A percentile compares a stretch with the other conserved stretches of the same genome.
Evolutionary conservation across 2,888 invertebrate genomes (phyloP).

Genomic region (Sphinx pinastri): DNA sequence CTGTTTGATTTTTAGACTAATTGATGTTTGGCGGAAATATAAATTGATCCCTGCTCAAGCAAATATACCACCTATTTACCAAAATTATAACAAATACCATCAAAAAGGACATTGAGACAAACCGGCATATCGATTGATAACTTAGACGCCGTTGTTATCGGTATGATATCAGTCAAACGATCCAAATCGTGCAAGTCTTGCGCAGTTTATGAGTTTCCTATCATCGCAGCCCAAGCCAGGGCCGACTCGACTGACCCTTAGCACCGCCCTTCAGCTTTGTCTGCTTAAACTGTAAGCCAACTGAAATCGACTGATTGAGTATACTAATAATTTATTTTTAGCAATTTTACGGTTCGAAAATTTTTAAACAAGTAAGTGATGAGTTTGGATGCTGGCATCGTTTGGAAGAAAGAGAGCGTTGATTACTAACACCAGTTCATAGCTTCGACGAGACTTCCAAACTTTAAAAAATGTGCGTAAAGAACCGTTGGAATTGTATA

Average conservation of each 20-base stretch:
- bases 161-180: neutral
- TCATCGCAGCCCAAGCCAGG: neutral
- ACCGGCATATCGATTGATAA: neutral
- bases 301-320: slow-evolving; percentile 20
- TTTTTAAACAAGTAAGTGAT: neutral
- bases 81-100: no score
- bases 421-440: neutral
- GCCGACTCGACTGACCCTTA: slow-evolving; percentile 7
- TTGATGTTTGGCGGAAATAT: no score
- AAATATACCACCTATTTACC: no score
- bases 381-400: neutral
- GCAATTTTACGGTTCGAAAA: neutral
- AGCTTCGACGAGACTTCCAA: neutral
- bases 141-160: neutral
- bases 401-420: neutral
- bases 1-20: no score
- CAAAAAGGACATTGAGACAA: no score
- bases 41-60: no score
- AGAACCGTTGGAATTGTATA: slow-evolving; percentile 1
- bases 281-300: slow-evolving; percentile 15
- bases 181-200: neutral
- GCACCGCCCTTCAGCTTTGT: slow-evolving; percentile 14
- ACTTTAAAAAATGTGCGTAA: neutral
- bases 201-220: slow-evolving; percentile 10
- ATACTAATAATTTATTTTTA: slow-evolving; percentile 17